Base-by-base conservation (phyloP, 2,797 vertebrate species). In the Eleutherodactylus coqui region DNA sequence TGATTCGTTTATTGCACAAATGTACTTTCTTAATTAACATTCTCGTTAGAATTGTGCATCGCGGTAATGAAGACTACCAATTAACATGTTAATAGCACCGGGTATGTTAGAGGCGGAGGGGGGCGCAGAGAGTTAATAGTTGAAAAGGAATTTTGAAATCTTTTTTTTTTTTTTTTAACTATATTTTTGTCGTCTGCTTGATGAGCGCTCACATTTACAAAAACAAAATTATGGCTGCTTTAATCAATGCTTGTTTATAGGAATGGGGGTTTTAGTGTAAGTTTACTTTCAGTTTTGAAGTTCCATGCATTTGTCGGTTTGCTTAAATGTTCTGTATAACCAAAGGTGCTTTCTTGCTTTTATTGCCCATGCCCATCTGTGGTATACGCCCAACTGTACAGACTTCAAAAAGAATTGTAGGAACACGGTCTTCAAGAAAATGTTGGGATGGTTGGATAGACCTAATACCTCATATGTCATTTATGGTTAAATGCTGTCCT, bases 1-100 rank as follows among this genome's bases (percentile, higher is more conserved):
- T 3, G 86, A 29, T 88, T 85, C 80, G 32, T 72, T 34, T 90
- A 88, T 82, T 85, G 86, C 64, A 58, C 21, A 82, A 82, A 73
- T 53, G 62, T 73, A 82, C 64, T 84, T 29, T 69, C 45, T 77
- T 84, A 77, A 77, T 77, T 77, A 84, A 77, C 43, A 67, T 78
- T 53, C 34, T 27, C 24, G 38, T 38, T 77, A 47, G 38, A 53
- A 29, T 55, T 72, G 49, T 55, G 67, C 64, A 24, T 34, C 21
- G 43, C 43, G 67, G 29, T 80, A 64, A 67, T 81, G 79, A 81
- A 67, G 62, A 81, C 62, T 36, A 34, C 64, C 79, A 69, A 82
- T 82, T 82, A 82, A 70, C 62, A 82, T 82, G 79, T 4, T 69
- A 81, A 81, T 69, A 27, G 62, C 62, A 36, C 38, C 14, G 16